A percentile compares a stretch with the other conserved stretches of the same genome.
Evolutionary conservation across 2,888 invertebrate genomes (phyloP).

Genomic region (Crematogaster levior): DNA sequence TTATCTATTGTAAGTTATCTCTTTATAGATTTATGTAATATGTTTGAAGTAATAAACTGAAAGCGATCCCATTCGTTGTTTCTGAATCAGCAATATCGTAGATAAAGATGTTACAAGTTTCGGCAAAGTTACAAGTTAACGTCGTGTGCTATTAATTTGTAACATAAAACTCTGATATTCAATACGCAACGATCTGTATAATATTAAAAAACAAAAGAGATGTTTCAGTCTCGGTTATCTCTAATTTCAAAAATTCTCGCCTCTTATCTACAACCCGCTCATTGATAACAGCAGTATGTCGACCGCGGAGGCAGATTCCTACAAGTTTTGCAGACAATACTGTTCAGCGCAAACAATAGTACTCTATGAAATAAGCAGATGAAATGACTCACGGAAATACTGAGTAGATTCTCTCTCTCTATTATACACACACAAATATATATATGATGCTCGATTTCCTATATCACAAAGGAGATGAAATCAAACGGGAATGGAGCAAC

Average conservation of each 20-base stretch:
- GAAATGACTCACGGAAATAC: background rate
- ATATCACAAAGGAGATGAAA: too few relatives aligned
- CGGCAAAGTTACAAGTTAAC: background rate
- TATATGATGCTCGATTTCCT: too few relatives aligned
- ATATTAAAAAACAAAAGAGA: background rate
- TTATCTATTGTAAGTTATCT: background rate
- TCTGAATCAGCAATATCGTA: background rate
- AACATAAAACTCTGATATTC: background rate
- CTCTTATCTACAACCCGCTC: constrained; percentile 22
- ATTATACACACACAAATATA: too few relatives aligned
- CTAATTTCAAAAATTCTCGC: constrained; percentile 29
- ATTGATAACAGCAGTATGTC: constrained; percentile 21
- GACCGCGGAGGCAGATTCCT: background rate
- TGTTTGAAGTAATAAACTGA: background rate
- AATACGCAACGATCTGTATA: background rate
- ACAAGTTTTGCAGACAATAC: background rate
- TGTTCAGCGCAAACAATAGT: background rate
- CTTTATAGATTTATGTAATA: background rate
- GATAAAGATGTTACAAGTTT: constrained; percentile 8
- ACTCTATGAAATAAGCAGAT: background rate
- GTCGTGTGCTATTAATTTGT: background rate
- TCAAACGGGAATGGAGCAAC: too few relatives aligned
- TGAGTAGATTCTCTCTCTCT: too few relatives aligned
- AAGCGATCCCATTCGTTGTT: background rate
- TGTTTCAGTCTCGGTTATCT: constrained; percentile 26